Conservation (phyloP, 2,888 invertebrate species). For the Nephrotoma flavescens region DNA sequence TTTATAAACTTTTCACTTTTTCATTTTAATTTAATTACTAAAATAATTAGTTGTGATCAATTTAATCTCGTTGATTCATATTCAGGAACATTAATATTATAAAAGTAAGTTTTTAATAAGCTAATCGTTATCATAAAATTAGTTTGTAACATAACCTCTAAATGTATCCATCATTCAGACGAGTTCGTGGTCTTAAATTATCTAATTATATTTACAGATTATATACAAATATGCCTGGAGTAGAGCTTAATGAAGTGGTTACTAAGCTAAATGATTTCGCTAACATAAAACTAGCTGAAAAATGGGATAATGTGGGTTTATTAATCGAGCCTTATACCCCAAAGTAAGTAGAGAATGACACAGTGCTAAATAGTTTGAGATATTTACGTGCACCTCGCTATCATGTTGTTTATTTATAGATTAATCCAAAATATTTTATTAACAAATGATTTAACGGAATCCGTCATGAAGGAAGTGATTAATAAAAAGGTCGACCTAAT, state of each 20-base stretch:
- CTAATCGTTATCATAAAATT: background rate
- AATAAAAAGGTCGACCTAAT: conserved; percentile 56
- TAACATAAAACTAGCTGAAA: conserved; percentile 54
- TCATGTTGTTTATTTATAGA: conserved; percentile 15
- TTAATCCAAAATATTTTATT: conserved; percentile 53
- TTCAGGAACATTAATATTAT: background rate
- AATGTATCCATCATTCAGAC: background rate
- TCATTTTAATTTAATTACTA: background rate
- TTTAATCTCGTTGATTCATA: background rate
- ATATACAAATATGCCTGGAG: background rate
- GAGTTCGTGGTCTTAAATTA: background rate
- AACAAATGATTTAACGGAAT: conserved; percentile 86
- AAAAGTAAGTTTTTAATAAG: background rate
- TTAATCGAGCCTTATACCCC: conserved; percentile 62
- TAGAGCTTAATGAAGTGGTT: conserved; percentile 29
- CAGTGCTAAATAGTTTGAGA: background rate
- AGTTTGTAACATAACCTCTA: background rate
- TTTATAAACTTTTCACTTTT: background rate
- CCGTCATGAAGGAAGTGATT: conserved; percentile 70
- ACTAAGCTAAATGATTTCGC: conserved; percentile 52
- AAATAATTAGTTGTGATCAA: background rate
- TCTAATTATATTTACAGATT: background rate
- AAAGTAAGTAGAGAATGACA: conserved; percentile 24
- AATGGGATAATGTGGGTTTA: conserved; percentile 93
- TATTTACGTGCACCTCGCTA: background rate